phyloP scores from a whole-genome alignment of 2,888 invertebrate species.

The Odontocerum albicorne region DNA sequence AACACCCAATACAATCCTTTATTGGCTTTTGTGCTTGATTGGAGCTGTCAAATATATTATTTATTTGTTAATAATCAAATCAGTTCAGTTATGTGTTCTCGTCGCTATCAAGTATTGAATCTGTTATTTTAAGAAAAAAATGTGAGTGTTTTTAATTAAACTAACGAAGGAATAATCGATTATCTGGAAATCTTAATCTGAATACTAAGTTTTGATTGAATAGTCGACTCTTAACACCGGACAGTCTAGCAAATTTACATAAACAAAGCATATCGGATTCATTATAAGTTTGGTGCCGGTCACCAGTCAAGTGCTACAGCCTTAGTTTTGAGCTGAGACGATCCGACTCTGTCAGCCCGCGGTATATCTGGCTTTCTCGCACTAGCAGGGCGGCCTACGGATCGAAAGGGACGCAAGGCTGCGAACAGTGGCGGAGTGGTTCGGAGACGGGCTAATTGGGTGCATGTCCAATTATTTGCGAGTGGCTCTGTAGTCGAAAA shows the following conservation, averaged over 20 bases:
- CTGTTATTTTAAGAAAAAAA: too few species aligned
- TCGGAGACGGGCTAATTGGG: conserved; percentile 37
- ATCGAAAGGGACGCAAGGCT: conserved; percentile 11
- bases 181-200: too few species aligned
- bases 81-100: too few species aligned
- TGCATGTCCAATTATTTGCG: conserved; percentile 38
- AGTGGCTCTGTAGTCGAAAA: conserved; percentile 19
- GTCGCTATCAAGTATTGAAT: too few species aligned
- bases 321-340: conserved; percentile 26
- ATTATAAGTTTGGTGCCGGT: conserved; percentile 34
- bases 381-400: not conserved
- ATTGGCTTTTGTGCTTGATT: not conserved
- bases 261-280: conserved; percentile 30
- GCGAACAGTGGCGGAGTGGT: conserved; percentile 16
- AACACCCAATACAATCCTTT: too few species aligned
- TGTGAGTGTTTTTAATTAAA: too few species aligned
- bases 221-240: too few species aligned
- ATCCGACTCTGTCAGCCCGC: too few species aligned
- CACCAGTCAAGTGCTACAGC: conserved; percentile 31
- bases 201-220: too few species aligned
- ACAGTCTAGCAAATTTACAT: conserved; percentile 28
- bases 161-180: too few species aligned
- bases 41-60: too few species aligned
- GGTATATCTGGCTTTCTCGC: conserved; percentile 17
- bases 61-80: too few species aligned